These are phyloP conservation scores for Pissodes strobi DNA, from an alignment of 1,140 invertebrate species.

Conservation along the genomic window DNA sequence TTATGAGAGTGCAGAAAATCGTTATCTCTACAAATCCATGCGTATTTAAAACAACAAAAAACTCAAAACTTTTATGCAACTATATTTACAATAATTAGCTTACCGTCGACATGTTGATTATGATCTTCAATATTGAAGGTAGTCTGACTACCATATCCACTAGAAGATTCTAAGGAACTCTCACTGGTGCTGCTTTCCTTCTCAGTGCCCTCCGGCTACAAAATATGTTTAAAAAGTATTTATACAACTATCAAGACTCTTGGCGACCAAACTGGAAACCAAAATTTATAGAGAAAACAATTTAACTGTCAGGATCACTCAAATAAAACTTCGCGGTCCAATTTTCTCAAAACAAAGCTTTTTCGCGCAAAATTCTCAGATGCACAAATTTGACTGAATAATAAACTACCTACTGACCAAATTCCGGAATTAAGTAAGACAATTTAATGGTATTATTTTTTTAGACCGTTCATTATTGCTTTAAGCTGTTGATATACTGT, in stretches of 20 bases:
- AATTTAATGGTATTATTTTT: no score
- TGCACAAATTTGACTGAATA: no score
- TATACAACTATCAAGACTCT: background rate
- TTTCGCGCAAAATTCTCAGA: no score
- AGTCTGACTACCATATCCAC: constrained; percentile 75
- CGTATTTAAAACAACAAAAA: constrained; percentile 43
- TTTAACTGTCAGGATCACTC: no score
- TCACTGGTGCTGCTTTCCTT: constrained; percentile 73
- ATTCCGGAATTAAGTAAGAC: no score
- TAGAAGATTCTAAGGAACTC: constrained; percentile 75
- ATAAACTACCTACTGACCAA: no score
- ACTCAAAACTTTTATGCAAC: background rate
- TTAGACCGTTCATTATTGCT: no score
- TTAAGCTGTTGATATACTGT: no score
- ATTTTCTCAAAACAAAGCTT: no score
- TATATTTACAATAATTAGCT: constrained; percentile 27
- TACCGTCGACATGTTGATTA: constrained; percentile 52
- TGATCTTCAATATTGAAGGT: constrained; percentile 61
- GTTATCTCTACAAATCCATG: constrained; percentile 1
- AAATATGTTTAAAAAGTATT: background rate
- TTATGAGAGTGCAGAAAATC: no score
- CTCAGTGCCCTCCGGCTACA: constrained; percentile 45
- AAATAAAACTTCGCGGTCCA: no score
- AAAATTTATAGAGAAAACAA: no score
- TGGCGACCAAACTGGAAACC: background rate